A percentile compares a stretch with the other conserved stretches of the same genome.
Conservation (phyloP, 1,140 invertebrate species). For the Platyscapa corneri region DNA sequence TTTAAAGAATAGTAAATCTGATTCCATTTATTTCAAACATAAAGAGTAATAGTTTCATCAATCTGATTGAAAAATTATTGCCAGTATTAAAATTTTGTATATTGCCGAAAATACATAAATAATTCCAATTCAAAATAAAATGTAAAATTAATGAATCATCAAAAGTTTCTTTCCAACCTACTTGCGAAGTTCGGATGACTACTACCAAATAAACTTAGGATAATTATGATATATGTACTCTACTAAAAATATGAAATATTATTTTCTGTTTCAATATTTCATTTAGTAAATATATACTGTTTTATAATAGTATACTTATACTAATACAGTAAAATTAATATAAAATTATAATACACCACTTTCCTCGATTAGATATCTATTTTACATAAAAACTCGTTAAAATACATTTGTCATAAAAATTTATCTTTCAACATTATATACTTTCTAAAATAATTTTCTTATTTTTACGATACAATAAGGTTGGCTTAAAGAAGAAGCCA, state of each 20-base stretch:
- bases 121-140: too few relatives aligned
- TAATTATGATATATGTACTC: not conserved
- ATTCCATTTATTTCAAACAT: too few relatives aligned
- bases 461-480: not conserved
- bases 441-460: not conserved
- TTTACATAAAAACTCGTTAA: too few relatives aligned
- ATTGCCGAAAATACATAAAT: too few relatives aligned
- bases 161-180: not conserved
- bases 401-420: not conserved
- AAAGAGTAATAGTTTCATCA: too few relatives aligned
- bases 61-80: too few relatives aligned
- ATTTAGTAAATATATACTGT: not conserved
- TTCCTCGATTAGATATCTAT: too few relatives aligned
- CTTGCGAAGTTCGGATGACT: not conserved
- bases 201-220: not conserved
- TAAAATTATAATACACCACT: not conserved
- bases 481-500: not conserved
- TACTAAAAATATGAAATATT: not conserved
- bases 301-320: not conserved
- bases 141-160: not conserved
- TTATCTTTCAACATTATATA: too few relatives aligned
- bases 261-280: not conserved
- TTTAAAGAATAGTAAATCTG: too few relatives aligned
- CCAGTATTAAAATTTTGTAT: too few relatives aligned
- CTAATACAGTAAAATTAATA: not conserved